These are phyloP conservation scores for Merodon equestris DNA, from an alignment of 2,888 invertebrate genomes.

Conservation along the genomic window DNA sequence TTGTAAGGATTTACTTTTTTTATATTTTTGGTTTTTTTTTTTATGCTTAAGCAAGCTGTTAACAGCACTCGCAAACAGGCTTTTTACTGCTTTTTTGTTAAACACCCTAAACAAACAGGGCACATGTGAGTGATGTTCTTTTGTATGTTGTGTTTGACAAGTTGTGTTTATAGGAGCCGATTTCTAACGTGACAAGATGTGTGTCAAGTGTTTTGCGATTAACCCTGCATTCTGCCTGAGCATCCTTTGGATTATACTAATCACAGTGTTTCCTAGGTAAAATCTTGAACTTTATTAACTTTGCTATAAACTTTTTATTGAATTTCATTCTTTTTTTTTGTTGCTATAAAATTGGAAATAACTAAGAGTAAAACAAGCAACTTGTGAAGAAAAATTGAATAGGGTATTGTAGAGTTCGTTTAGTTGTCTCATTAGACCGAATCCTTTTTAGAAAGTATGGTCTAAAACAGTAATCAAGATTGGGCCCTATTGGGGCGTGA, in stretches of 20 bases:
- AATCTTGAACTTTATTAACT: conserved; percentile 56
- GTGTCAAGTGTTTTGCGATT: conserved; percentile 45
- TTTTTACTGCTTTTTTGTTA: conserved; percentile 6
- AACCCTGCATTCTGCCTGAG: conserved; percentile 49
- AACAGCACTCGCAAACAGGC: conserved; percentile 6
- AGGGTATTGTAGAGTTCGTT: too few relatives aligned
- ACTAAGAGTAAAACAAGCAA: too few relatives aligned
- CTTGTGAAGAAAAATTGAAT: too few relatives aligned
- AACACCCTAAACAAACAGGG: conserved; percentile 17
- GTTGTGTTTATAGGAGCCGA: conserved; percentile 17
- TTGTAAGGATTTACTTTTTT: conserved; percentile 75
- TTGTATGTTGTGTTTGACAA: conserved; percentile 11
- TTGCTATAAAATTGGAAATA: conserved; percentile 27
- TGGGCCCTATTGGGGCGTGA: too few relatives aligned
- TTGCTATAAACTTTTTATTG: background rate
- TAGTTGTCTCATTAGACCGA: too few relatives aligned
- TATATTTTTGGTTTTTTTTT: conserved; percentile 26
- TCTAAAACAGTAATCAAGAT: too few relatives aligned
- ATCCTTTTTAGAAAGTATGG: too few relatives aligned
- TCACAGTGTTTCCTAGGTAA: conserved; percentile 50
- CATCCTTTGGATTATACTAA: conserved; percentile 56
- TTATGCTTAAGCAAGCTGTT: conserved; percentile 24
- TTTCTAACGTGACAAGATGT: conserved; percentile 36
- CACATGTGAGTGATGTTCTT: conserved; percentile 17
- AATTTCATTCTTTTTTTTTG: conserved; percentile 19